Conservation (phyloP, 2,113 vertebrate species). For the Takifugu flavidus region DNA sequence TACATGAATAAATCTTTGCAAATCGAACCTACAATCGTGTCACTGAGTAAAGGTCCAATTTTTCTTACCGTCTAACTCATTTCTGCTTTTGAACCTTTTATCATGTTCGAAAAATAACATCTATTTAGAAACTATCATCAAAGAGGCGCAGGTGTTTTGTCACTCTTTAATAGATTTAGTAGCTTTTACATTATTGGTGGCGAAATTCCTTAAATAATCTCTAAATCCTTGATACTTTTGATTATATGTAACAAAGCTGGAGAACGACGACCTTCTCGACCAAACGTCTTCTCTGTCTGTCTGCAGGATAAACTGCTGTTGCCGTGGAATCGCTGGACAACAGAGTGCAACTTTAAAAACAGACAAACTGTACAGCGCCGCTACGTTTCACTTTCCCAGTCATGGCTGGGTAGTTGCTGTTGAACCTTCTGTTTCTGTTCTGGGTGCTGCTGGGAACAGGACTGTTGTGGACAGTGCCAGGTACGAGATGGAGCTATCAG, state of each 20-base stretch:
- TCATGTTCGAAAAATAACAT: no score
- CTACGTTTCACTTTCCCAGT: constrained; percentile 1
- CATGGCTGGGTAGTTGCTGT: constrained; percentile 5
- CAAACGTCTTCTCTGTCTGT: not conserved
- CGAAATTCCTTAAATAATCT: no score
- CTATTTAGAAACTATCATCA: no score
- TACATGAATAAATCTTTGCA: no score
- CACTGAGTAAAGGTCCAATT: no score
- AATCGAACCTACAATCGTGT: no score
- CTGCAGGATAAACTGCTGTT: not conserved
- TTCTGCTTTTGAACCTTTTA: no score
- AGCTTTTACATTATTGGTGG: no score
- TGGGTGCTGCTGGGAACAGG: not conserved
- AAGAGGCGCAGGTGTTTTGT: no score
- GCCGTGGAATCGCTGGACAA: not conserved
- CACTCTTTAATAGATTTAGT: no score
- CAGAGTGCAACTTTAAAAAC: constrained; percentile 3
- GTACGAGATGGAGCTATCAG: constrained; percentile 21
- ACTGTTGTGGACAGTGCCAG: constrained; percentile 25
- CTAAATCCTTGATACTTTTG: not conserved
- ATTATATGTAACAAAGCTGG: not conserved
- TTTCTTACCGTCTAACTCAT: no score
- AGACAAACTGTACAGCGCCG: not conserved
- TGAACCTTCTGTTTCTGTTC: constrained; percentile 32
- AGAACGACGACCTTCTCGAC: not conserved